Conservation (phyloP, 2,888 invertebrate species). For the Xylocampa areola region DNA sequence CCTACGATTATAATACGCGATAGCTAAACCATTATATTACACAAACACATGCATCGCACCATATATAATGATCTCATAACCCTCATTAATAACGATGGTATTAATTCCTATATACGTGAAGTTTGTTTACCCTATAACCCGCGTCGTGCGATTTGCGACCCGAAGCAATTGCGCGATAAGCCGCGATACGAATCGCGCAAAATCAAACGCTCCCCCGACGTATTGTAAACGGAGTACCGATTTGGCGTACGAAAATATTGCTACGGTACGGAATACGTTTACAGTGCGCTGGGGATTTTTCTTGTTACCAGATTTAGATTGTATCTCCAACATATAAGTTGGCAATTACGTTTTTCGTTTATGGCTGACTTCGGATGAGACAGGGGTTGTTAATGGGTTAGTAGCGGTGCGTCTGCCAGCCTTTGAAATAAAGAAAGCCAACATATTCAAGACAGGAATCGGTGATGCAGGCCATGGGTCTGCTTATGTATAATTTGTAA, state of each 20-base stretch:
- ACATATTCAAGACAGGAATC: no score
- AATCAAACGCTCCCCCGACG: slow-evolving; percentile 83
- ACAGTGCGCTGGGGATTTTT: slow-evolving; percentile 78
- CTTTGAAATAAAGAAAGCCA: no score
- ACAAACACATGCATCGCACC: slow-evolving; percentile 35
- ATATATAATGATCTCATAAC: slow-evolving; percentile 40
- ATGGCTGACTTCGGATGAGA: slow-evolving; percentile 25
- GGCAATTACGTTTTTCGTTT: slow-evolving; percentile 60
- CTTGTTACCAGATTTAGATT: slow-evolving; percentile 62
- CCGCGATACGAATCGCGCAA: slow-evolving; percentile 70
- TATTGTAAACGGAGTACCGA: slow-evolving; percentile 70
- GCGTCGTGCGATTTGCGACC: slow-evolving; percentile 36
- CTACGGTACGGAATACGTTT: slow-evolving; percentile 74
- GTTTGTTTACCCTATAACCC: slow-evolving; percentile 55
- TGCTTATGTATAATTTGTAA: no score
- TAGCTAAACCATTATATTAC: slow-evolving; percentile 45
- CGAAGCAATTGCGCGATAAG: slow-evolving; percentile 65
- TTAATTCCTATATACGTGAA: slow-evolving; percentile 55
- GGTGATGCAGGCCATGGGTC: no score
- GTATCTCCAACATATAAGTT: slow-evolving; percentile 50
- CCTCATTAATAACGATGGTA: slow-evolving; percentile 49
- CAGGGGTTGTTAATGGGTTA: slow-evolving; percentile 32
- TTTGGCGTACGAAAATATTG: slow-evolving; percentile 79
- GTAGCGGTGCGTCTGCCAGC: background rate
- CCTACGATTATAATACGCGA: slow-evolving; percentile 31